Percentiles rank a stretch among this genome's conserved stretches.
Conservation (phyloP, 2,888 invertebrate genomes). For the Blastobasis adustella region DNA sequence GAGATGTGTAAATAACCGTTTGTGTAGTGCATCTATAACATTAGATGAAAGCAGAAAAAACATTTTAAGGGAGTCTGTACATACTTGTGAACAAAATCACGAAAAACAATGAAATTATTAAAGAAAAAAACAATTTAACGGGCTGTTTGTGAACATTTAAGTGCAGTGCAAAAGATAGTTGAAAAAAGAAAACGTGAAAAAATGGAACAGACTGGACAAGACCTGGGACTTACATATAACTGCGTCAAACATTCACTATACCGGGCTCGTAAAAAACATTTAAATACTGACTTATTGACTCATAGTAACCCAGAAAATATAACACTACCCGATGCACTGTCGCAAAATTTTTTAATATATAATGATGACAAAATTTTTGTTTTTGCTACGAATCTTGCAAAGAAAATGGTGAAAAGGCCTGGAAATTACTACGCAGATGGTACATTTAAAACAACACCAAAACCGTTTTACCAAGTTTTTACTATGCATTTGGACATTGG, state of each 20-base stretch:
- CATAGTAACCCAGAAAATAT: slow-evolving; percentile 6
- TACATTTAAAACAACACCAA: slow-evolving; percentile 7
- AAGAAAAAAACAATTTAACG: slow-evolving; percentile 7
- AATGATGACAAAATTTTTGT: slow-evolving; percentile 9
- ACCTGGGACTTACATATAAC: background rate
- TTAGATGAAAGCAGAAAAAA: slow-evolving; percentile 5
- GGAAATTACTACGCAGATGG: slow-evolving; percentile 10
- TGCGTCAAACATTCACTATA: slow-evolving; percentile 4
- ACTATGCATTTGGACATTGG: slow-evolving; percentile 6
- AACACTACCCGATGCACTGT: slow-evolving; percentile 9
- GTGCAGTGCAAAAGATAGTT: background rate
- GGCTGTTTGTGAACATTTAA: slow-evolving; percentile 7
- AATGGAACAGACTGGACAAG: background rate
- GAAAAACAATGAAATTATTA: slow-evolving; percentile 5
- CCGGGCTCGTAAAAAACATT: slow-evolving; percentile 8
- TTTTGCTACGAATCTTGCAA: slow-evolving; percentile 8
- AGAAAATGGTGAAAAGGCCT: slow-evolving; percentile 6
- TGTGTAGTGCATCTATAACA: slow-evolving; percentile 2
- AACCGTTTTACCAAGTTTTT: slow-evolving; percentile 11
- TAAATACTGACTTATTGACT: slow-evolving; percentile 5
- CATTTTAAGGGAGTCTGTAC: slow-evolving; percentile 2
- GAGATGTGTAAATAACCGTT: slow-evolving; percentile 2
- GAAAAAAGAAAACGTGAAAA: background rate
- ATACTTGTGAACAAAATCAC: slow-evolving; percentile 3
- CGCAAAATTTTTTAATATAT: slow-evolving; percentile 8